Base-by-base conservation (phyloP, 2,113 vertebrate species). In the Centropus unirufus region DNA sequence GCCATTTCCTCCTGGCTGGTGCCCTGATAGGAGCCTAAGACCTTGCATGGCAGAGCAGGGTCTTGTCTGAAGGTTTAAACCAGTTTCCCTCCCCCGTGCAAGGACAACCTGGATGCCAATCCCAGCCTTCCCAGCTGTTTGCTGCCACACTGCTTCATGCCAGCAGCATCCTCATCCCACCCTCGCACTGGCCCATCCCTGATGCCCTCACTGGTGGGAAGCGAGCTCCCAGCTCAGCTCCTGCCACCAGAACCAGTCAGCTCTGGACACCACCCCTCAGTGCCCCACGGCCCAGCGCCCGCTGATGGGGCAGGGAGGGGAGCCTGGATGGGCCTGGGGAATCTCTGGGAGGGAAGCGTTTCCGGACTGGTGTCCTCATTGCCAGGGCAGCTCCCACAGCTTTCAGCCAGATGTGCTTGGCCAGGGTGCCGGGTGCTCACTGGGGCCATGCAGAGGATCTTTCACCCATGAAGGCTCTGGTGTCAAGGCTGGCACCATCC, bases 331-430 rank as follows among this genome's bases (percentile, higher is more conserved):
- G 81, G 69, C 66, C 1, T 2, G 23, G 80, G 67, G 81, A 44
- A 75, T 64, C 83, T 85, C 79, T 0, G 6, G 72, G 68, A 78
- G 79, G 72, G 76, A 69, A 69, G 21, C 0, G 3, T 74, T 92
- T 91, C 94, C 39, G 7, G 80, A 51, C 86, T 62, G 57, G 73
- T 97, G 96, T 95, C 94, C 96, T 96, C 95, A 92, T 1, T n/a
- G 78, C 93, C 0, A 8, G 96, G 94, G 91, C 91, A 95, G 85
- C 88, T 92, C 67, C 87, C 78, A 78, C 94, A 95, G 95, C 95
- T 95, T 93, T 95, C 91, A 83, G 79, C 91, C 93, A 96, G 94
- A 96, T 97, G 96, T 95, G 87, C 90, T 52, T 52, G 54, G 77
- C 93, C 1, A 0, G 70, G 52, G 67, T 49, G 67, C 91, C 0